phyloP scores from a whole-genome alignment of 2,797 vertebrate species.

The Sebastes hopkinsi region DNA sequence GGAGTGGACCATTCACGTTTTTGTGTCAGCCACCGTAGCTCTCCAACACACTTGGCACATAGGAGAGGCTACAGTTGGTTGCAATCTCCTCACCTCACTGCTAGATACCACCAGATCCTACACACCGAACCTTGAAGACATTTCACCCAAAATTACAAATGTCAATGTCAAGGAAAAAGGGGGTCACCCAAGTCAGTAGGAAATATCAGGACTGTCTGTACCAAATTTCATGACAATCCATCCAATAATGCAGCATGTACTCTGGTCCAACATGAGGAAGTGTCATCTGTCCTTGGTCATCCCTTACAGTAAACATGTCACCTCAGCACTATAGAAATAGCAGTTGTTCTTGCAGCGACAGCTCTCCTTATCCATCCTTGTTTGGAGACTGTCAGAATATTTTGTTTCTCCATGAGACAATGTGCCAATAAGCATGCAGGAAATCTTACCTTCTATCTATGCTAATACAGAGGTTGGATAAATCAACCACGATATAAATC shows the following conservation, averaged over 20 bases:
- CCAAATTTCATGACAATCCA: not conserved
- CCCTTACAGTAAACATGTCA: conserved; percentile 33
- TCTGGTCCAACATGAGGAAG: not conserved
- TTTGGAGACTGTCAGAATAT: conserved; percentile 55
- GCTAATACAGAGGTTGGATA: conserved; percentile 37
- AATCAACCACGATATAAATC: conserved; percentile 32
- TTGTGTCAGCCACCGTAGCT: too few species aligned
- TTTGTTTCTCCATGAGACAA: conserved; percentile 18
- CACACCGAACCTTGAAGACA: not conserved
- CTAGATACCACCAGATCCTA: too few species aligned
- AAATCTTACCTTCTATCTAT: conserved; percentile 29
- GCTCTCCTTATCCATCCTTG: conserved; percentile 44
- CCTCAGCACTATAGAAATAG: conserved; percentile 54
- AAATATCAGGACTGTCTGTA: not conserved
- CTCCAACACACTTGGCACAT: too few species aligned
- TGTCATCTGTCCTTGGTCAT: conserved; percentile 36
- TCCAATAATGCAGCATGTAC: not conserved
- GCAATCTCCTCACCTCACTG: too few species aligned
- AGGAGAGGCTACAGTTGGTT: too few species aligned
- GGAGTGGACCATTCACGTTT: too few species aligned
- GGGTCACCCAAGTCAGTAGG: not conserved
- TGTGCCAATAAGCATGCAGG: conserved; percentile 20
- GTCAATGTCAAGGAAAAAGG: not conserved
- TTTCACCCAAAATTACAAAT: not conserved
- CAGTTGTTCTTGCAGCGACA: conserved; percentile 32